phyloP scores from a whole-genome alignment of 2,797 vertebrate genomes.

The Dicrostonyx torquatus region DNA sequence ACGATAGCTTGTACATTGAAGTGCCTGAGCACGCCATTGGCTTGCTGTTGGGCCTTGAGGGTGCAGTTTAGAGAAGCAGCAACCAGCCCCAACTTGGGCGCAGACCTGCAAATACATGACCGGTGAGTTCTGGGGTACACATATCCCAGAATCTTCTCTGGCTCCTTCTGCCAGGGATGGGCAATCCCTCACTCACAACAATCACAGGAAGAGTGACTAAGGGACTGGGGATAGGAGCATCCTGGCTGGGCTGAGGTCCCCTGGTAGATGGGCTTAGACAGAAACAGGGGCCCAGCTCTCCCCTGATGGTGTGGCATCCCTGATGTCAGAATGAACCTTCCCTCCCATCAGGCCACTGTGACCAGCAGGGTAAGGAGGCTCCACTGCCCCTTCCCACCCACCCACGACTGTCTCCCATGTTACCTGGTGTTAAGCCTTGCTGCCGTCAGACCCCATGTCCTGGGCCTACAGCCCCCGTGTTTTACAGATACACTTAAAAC shows the following conservation, averaged over 20 bases:
- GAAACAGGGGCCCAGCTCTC: slow-evolving; percentile 75
- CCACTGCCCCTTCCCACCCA: too few relatives aligned
- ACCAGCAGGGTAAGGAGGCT: not conserved
- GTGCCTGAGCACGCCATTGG: slow-evolving; percentile 89
- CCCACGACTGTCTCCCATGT: not conserved
- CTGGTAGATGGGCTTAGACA: not conserved
- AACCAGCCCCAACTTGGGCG: slow-evolving; percentile 92
- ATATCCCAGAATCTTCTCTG: not conserved
- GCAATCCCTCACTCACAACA: not conserved
- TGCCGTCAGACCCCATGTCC: not conserved
- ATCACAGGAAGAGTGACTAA: not conserved
- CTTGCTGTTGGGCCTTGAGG: slow-evolving; percentile 91
- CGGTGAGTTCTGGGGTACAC: accelerated
- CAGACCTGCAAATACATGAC: slow-evolving; percentile 84
- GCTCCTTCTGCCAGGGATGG: not conserved
- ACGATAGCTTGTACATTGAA: slow-evolving; percentile 89
- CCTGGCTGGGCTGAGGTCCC: not conserved
- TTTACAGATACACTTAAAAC: not conserved
- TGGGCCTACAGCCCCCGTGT: accelerated
- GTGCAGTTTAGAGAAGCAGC: slow-evolving; percentile 91
- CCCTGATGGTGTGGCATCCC: slow-evolving; percentile 92
- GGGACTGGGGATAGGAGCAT: not conserved
- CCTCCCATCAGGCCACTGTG: slow-evolving; percentile 57
- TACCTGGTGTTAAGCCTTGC: not conserved
- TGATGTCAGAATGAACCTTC: slow-evolving; percentile 92